Percentiles rank a stretch among this genome's conserved stretches.
phyloP scores from a whole-genome alignment of 37 sponge, comb jelly and placozoan species.

The Geodia barretti region DNA sequence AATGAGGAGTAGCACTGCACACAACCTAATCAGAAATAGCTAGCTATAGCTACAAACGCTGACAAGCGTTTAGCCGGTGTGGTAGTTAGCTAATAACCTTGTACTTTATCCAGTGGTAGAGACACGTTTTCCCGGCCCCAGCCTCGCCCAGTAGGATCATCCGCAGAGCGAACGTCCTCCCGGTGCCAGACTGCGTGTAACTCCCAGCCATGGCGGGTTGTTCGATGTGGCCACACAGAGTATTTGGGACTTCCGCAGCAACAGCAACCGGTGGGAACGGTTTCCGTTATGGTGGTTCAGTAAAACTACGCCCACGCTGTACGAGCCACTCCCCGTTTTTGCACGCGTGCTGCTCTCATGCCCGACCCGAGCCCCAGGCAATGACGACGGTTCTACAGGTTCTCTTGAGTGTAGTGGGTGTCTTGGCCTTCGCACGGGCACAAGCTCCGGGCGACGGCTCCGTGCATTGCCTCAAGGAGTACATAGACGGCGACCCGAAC shows the following conservation, averaged over 20 bases:
- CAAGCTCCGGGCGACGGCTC: not conserved
- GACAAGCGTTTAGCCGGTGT: not conserved
- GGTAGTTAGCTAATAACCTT: not conserved
- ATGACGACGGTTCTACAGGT: too few species aligned
- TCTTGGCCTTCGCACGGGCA: not conserved
- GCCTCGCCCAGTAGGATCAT: slow-evolving; percentile 62
- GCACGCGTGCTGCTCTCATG: too few species aligned
- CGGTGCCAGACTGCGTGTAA: too few species aligned
- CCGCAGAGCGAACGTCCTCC: slow-evolving; percentile 13
- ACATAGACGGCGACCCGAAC: not conserved
- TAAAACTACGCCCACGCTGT: too few species aligned
- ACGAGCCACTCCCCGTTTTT: too few species aligned
- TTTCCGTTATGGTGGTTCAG: too few species aligned
- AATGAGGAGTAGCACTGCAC: not conserved
- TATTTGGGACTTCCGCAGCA: too few species aligned
- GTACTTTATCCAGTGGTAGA: slow-evolving; percentile 65
- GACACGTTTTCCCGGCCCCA: slow-evolving; percentile 58
- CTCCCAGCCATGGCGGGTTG: too few species aligned
- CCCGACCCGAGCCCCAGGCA: too few species aligned
- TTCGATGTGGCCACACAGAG: too few species aligned
- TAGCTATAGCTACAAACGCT: not conserved
- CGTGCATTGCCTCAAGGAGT: not conserved
- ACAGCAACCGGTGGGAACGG: too few species aligned
- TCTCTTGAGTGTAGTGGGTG: not conserved
- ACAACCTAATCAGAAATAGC: not conserved